Evolutionary conservation across 2,888 invertebrate species (phyloP).

Genomic region (Philopedon plagiatum): DNA sequence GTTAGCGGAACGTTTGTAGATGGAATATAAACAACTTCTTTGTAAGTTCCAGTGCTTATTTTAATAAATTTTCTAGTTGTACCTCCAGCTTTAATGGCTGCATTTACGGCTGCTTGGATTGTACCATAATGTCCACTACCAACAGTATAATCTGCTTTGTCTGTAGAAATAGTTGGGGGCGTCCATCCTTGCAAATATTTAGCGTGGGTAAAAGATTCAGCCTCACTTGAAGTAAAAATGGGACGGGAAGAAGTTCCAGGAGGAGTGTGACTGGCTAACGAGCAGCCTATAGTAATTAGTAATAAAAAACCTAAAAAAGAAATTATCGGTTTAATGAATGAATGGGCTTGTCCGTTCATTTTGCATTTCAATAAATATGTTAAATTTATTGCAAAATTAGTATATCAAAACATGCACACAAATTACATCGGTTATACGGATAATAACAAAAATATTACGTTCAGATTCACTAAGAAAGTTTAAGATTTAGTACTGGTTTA

Average conservation of each 20-base stretch:
- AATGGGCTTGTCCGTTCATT: no score
- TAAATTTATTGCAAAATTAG: no score
- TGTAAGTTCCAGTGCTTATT: constrained; percentile 33
- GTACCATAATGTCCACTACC: constrained; percentile 30
- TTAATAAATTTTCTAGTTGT: constrained; percentile 38
- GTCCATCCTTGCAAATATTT: constrained; percentile 39
- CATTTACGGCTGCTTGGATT: constrained; percentile 37
- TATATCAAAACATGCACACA: no score
- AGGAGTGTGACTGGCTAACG: constrained; percentile 15
- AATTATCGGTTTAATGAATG: no score
- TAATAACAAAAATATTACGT: no score
- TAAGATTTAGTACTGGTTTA: no score
- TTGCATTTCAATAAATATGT: no score
- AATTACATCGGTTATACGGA: no score
- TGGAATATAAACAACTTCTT: constrained; percentile 37
- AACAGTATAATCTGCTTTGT: constrained; percentile 25
- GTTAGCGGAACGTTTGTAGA: constrained; percentile 40
- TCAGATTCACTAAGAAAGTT: no score
- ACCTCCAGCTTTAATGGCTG: constrained; percentile 31
- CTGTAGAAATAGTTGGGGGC: constrained; percentile 18
- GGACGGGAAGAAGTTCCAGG: constrained; percentile 37
- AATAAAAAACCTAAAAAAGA: not conserved
- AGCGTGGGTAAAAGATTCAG: constrained; percentile 3
- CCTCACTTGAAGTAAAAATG: constrained; percentile 22
- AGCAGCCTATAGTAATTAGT: not conserved